Percentiles rank a stretch among this genome's conserved stretches.
phyloP scores from a whole-genome alignment of 1,140 invertebrate species.

The Diachasmimorpha longicaudata region DNA sequence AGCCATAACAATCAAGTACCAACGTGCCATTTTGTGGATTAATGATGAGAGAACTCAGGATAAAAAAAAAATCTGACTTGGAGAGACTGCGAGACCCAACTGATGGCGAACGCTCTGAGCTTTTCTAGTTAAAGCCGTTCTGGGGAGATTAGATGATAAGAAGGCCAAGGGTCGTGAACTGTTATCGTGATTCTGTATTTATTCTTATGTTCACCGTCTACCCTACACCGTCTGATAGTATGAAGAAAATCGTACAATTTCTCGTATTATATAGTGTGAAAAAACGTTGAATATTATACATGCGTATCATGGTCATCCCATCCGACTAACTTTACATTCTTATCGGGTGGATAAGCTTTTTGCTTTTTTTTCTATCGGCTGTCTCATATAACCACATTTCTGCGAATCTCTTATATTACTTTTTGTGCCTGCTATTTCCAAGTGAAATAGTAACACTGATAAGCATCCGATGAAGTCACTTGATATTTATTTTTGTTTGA shows the following conservation, averaged over 20 bases:
- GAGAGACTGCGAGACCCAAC: neutral
- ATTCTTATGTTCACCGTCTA: neutral
- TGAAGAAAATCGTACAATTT: neutral
- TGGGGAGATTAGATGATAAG: neutral
- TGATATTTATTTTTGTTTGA: neutral
- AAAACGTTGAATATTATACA: neutral
- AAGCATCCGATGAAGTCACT: neutral
- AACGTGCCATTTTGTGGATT: conserved; percentile 33
- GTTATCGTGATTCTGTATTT: neutral
- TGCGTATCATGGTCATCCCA: neutral
- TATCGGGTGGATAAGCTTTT: neutral
- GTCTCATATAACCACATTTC: neutral
- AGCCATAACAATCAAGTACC: conserved; percentile 26
- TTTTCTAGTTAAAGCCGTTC: neutral
- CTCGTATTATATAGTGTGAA: neutral
- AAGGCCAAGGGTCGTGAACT: neutral
- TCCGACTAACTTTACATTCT: neutral
- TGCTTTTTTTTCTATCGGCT: neutral
- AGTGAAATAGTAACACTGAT: neutral
- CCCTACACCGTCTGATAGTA: neutral
- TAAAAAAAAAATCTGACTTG: neutral
- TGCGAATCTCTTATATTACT: too few relatives aligned
- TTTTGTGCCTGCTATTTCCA: neutral
- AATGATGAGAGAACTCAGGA: neutral
- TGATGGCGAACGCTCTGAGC: neutral